A percentile compares a stretch with the other conserved stretches of the same genome.
These are phyloP conservation scores for Meloe dianella DNA, from an alignment of 2,888 invertebrate species.

Conservation along the genomic window DNA sequence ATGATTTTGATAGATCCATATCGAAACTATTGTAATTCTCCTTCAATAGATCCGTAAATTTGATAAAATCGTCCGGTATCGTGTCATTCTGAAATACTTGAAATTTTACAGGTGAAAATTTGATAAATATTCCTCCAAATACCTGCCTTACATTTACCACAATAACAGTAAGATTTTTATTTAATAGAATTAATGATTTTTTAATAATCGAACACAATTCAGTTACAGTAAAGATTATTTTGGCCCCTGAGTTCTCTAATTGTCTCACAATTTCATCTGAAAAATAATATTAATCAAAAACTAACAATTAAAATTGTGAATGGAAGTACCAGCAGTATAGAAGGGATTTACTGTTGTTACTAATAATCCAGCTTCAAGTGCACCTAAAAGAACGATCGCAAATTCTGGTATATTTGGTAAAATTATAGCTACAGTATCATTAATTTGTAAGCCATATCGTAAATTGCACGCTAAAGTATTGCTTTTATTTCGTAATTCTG, in stretches of 20 bases:
- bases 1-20: background rate
- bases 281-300: conserved; percentile 43
- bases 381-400: conserved; percentile 70
- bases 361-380: conserved; percentile 71
- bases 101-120: background rate
- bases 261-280: conserved; percentile 73
- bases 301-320: conserved; percentile 21
- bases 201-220: conserved; percentile 61
- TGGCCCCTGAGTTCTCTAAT: conserved; percentile 65
- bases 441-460: conserved; percentile 61
- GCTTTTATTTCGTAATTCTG: conserved; percentile 68
- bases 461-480: conserved; percentile 64
- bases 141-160: conserved; percentile 3
- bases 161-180: conserved; percentile 61
- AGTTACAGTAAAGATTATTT: conserved; percentile 66
- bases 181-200: conserved; percentile 59
- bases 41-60: background rate
- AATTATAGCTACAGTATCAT: conserved; percentile 71
- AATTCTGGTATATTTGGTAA: conserved; percentile 80
- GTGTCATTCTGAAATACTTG: background rate
- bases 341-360: conserved; percentile 76
- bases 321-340: conserved; percentile 49
- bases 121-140: background rate
- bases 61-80: background rate
- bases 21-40: conserved; percentile 41